Evolutionary conservation across 2,113 vertebrate genomes (phyloP).

Genomic region (Pygoscelis antarcticus): DNA sequence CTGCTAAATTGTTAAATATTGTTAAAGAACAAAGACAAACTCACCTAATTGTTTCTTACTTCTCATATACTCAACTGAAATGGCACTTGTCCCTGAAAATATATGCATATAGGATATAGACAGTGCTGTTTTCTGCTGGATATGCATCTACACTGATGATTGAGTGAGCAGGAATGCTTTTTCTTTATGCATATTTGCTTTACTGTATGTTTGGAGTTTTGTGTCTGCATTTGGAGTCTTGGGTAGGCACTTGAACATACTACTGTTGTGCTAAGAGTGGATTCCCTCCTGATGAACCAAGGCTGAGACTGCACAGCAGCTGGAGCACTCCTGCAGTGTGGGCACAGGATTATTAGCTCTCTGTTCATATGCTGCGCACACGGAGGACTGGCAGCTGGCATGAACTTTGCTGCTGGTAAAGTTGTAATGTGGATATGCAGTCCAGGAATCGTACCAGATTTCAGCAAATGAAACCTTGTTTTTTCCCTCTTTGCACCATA

Average conservation of each 20-base stretch:
- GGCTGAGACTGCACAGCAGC: background rate
- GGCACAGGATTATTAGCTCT: background rate
- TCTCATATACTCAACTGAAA: background rate
- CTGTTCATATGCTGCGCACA: background rate
- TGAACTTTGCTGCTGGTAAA: background rate
- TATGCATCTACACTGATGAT: conserved; percentile 21
- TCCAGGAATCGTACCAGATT: background rate
- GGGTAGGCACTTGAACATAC: background rate
- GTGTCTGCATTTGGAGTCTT: background rate
- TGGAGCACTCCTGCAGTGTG: background rate
- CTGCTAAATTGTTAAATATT: background rate
- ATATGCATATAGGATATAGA: conserved; percentile 71
- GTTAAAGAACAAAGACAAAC: background rate
- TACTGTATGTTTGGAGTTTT: background rate
- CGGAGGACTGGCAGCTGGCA: background rate
- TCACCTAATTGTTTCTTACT: background rate
- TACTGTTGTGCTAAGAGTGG: background rate
- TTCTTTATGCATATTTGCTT: background rate
- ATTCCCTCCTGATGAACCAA: background rate
- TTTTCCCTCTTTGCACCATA: background rate
- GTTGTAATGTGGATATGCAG: background rate
- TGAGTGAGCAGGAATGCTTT: background rate
- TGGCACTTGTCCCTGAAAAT: conserved; percentile 77
- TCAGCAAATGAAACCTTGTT: background rate
- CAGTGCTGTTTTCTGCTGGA: conserved; percentile 74